Evolutionary conservation across 2,113 vertebrate species (phyloP).

Genomic region (Mus spicilegus): DNA sequence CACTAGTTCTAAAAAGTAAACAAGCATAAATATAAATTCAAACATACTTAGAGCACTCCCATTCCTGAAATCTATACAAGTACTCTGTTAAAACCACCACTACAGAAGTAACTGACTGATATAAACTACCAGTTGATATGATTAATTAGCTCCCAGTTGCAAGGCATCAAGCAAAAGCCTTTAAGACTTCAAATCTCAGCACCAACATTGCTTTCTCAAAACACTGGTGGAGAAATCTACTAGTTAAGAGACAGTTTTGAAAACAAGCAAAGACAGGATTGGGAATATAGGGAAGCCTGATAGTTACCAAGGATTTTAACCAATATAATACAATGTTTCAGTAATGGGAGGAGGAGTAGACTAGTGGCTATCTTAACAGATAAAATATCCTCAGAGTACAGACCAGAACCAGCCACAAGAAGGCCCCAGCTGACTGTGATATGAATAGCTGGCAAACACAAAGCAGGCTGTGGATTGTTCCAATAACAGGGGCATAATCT

Average conservation of each 20-base stretch:
- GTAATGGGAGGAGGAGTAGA: neutral
- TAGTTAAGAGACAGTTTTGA: neutral
- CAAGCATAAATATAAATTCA: slow-evolving; percentile 67
- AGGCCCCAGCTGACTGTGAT: neutral
- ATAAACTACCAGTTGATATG: neutral
- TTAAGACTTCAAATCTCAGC: slow-evolving; percentile 28
- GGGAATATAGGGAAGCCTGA: neutral
- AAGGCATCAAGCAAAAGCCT: slow-evolving; percentile 30
- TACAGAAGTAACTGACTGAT: slow-evolving; percentile 60
- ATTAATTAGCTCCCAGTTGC: slow-evolving; percentile 21
- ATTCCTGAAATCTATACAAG: slow-evolving; percentile 57
- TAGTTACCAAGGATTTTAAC: slow-evolving; percentile 21
- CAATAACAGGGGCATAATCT: neutral
- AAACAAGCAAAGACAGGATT: slow-evolving; percentile 6
- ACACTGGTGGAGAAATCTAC: slow-evolving; percentile 8
- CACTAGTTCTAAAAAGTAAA: slow-evolving; percentile 66
- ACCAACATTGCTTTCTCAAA: slow-evolving; percentile 27
- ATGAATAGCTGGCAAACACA: neutral
- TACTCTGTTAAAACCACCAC: slow-evolving; percentile 53
- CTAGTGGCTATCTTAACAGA: neutral
- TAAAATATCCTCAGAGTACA: neutral
- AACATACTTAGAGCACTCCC: slow-evolving; percentile 64
- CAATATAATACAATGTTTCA: slow-evolving; percentile 29
- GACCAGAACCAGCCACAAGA: neutral
- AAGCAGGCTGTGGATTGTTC: neutral